Evolutionary conservation across 2,797 vertebrate species (phyloP), one percentile per base, ranked within the genome.

Genomic region (Neostethus bicornis): DNA sequence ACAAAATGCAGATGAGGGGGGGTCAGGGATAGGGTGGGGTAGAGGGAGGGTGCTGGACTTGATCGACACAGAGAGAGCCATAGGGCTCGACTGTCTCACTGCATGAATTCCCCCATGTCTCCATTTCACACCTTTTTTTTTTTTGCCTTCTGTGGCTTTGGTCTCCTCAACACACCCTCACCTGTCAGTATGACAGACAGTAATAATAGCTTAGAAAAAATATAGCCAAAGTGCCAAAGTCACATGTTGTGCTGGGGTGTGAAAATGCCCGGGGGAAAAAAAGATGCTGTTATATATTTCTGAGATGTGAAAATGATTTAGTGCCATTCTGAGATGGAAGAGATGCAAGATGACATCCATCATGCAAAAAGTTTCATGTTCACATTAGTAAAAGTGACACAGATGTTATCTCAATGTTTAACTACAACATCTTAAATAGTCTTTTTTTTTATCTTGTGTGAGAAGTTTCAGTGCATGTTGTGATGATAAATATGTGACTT

Each of bases 201-300:
- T 70, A 84, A 84, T 87, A 81, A 84, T 84, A 74, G 71, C 71
- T 61, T 41, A 41, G 66, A 76, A 69, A 61, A 74, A 81, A 73
- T 88, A 87, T 79, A 87, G 79, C 65, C 58, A 70, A 77, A 78
- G 76, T 69, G 76, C 45, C 61, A 66, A 60, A 82, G 77, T 89
- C 66, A 70, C 81, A 76, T 83, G 81, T 61, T 65, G 61, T 17
- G 19, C 51, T 3, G 17, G 25, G 69, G 78, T 85, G 81, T 85
- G 81, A 85, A 84, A 78, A 79, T 50, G 63, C 73, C 75, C 43
- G 5, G 47, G 60, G 69, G 41, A 21, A 21, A 42, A 43, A 41
- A 65, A 13, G 55, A 62, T 51, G 61, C 69, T 59, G 73, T 59
- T 67, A 38, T 73, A 48, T 55, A 74, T 75, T 44, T 46, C 60